phyloP scores from a whole-genome alignment of 1,140 invertebrate genomes.

The Drosophila navojoa region DNA sequence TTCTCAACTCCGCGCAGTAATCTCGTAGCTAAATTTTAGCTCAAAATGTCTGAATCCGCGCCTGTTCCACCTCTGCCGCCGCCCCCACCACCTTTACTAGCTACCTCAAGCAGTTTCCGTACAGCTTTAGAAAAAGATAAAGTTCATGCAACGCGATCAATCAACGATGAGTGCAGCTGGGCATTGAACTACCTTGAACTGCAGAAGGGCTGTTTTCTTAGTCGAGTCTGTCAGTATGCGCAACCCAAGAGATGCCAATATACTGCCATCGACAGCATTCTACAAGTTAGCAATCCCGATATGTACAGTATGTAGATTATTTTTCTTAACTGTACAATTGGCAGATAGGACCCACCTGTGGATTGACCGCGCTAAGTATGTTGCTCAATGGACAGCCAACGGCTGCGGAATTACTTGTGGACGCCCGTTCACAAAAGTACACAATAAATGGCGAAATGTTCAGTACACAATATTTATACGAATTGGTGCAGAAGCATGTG shows the following conservation, averaged over 20 bases:
- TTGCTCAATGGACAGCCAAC: constrained; percentile 86
- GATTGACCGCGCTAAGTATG: constrained; percentile 92
- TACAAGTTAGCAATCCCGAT: constrained; percentile 48
- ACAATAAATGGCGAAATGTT: constrained; percentile 94
- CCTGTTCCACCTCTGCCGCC: constrained; percentile 58
- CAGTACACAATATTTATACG: constrained; percentile 88
- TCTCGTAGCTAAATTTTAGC: background rate
- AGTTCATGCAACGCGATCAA: constrained; percentile 2
- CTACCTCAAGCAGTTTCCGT: background rate
- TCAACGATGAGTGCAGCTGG: constrained; percentile 81
- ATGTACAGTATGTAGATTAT: background rate
- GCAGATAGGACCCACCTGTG: constrained; percentile 89
- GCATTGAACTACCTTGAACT: constrained; percentile 83
- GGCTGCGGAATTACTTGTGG: constrained; percentile 86
- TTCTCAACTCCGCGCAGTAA: background rate
- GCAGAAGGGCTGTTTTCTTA: constrained; percentile 84
- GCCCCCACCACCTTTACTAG: background rate
- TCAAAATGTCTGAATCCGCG: constrained; percentile 38
- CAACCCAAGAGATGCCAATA: constrained; percentile 64
- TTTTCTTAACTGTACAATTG: background rate
- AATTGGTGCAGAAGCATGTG: constrained; percentile 51
- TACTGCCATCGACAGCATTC: constrained; percentile 49
- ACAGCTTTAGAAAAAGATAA: constrained; percentile 1
- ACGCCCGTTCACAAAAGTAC: constrained; percentile 87
- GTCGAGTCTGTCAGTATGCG: constrained; percentile 80